These are phyloP conservation scores for Platyscapa corneri DNA, from an alignment of 1,140 invertebrate genomes.

Conservation along the genomic window DNA sequence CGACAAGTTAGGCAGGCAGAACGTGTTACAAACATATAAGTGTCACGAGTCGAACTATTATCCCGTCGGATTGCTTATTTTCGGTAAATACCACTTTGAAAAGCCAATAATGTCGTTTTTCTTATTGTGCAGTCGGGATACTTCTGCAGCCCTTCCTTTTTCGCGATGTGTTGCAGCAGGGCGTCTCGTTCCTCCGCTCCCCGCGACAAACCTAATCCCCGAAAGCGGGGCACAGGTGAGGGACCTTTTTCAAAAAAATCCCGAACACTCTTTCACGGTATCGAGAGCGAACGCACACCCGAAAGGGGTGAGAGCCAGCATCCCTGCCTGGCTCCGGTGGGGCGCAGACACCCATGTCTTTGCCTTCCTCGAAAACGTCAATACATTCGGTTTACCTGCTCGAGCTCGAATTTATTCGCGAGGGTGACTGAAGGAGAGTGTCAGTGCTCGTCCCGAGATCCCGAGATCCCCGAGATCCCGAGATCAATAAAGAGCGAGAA, in stretches of 20 bases:
- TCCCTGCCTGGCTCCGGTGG: background rate
- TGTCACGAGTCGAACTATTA: slow-evolving; percentile 64
- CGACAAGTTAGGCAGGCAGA: slow-evolving; percentile 33
- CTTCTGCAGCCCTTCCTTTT: slow-evolving; percentile 52
- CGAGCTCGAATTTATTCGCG: slow-evolving; percentile 55
- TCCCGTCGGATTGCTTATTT: slow-evolving; percentile 71
- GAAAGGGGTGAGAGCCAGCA: slow-evolving; percentile 26
- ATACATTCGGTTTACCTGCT: slow-evolving; percentile 56
- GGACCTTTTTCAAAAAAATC: background rate
- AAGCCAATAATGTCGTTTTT: slow-evolving; percentile 75
- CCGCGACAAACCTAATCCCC: slow-evolving; percentile 71
- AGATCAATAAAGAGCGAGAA: background rate
- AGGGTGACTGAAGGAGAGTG: slow-evolving; percentile 28
- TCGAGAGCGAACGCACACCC: background rate
- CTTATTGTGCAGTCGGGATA: slow-evolving; percentile 62
- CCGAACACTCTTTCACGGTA: background rate
- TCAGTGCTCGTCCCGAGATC: background rate
- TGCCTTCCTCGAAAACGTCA: slow-evolving; percentile 52
- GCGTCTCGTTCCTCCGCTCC: slow-evolving; percentile 57
- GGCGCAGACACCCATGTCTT: slow-evolving; percentile 36
- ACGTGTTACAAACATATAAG: slow-evolving; percentile 39
- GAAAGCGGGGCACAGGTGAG: slow-evolving; percentile 71
- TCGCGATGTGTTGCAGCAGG: slow-evolving; percentile 55
- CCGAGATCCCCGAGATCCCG: background rate
- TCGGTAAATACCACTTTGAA: slow-evolving; percentile 75